Percentiles rank a stretch among this genome's conserved stretches.
Evolutionary conservation across 2,113 vertebrate genomes (phyloP).

Genomic region (Anthoscopus minutus): DNA sequence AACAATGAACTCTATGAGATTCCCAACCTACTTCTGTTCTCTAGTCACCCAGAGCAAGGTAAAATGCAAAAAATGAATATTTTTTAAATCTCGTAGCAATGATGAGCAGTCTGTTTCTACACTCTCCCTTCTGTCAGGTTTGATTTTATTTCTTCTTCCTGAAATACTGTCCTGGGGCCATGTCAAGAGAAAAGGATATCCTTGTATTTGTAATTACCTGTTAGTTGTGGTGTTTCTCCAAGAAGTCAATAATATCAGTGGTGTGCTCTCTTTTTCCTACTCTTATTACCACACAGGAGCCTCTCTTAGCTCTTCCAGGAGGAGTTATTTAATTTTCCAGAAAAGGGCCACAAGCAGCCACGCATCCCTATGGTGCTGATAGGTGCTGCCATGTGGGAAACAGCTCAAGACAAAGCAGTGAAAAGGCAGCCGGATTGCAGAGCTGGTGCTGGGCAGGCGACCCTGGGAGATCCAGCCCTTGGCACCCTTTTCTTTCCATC

Average conservation of each 20-base stretch:
- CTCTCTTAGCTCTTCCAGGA: not conserved
- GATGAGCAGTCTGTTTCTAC: not conserved
- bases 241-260: not conserved
- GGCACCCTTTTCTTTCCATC: accelerated
- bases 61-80: not conserved
- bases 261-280: not conserved
- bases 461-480: accelerated
- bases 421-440: not conserved
- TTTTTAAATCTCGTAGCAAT: not conserved
- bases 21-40: not conserved
- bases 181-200: not conserved
- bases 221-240: not conserved
- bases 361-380: too few relatives aligned
- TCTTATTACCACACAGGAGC: not conserved
- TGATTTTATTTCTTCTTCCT: not conserved
- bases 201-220: not conserved
- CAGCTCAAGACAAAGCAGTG: not conserved
- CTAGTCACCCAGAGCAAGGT: not conserved
- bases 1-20: not conserved
- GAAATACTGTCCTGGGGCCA: not conserved
- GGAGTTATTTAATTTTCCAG: not conserved
- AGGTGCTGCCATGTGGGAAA: not conserved
- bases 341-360: not conserved
- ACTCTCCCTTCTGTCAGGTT: not conserved
- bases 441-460: accelerated